phyloP scores from a whole-genome alignment of 2,113 vertebrate genomes.

The Chloropsis hardwickii region DNA sequence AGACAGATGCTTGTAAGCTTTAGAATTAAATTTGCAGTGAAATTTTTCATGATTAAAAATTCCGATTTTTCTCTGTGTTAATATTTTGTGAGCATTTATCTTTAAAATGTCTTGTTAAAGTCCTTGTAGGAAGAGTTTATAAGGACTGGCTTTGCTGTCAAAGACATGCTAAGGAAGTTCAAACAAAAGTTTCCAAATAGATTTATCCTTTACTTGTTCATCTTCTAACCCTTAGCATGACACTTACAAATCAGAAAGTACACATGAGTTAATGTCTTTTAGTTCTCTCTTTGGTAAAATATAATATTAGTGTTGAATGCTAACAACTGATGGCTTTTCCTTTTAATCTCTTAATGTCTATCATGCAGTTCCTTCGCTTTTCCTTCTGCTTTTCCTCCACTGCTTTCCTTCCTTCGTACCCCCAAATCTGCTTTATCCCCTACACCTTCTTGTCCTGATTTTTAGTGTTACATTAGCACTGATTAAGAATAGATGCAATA shows the following conservation, averaged over 20 bases:
- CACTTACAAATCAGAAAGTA: conserved; percentile 53
- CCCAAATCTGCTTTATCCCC: neutral
- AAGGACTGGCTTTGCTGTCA: conserved; percentile 30
- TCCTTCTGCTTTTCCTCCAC: neutral
- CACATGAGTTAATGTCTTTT: conserved; percentile 14
- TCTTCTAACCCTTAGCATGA: conserved; percentile 42
- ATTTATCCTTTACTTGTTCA: conserved; percentile 53
- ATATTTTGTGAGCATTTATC: conserved; percentile 15
- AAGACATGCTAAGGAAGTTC: conserved; percentile 48
- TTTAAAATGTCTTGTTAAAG: conserved; percentile 38
- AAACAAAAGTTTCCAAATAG: conserved; percentile 50
- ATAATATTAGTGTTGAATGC: neutral
- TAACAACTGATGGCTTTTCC: neutral
- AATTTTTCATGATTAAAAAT: neutral
- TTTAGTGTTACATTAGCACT: neutral
- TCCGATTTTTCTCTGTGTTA: neutral
- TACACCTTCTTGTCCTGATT: neutral
- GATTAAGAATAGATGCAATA: neutral
- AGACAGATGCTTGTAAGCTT: neutral
- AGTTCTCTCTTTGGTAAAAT: conserved; percentile 31
- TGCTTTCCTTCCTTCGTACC: neutral
- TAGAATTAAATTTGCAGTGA: neutral
- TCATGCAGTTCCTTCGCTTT: neutral
- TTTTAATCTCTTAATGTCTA: conserved; percentile 1
- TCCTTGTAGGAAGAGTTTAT: conserved; percentile 27